Evolutionary conservation across 2,888 invertebrate species (phyloP).

Genomic region (Synanthedon andrenaeformis): DNA sequence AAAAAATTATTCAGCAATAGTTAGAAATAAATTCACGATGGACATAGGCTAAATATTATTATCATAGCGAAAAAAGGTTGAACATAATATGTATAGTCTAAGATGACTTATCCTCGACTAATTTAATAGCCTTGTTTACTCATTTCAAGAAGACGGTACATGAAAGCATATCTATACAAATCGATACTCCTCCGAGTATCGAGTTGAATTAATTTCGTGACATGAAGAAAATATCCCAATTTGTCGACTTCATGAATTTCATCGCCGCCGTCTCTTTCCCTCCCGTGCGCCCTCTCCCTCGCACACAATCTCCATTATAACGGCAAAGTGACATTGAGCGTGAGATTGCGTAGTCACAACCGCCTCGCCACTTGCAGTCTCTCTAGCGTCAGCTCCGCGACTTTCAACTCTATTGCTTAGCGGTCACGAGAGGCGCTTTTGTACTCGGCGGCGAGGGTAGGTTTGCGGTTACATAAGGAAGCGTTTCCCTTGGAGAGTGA

Average conservation of each 20-base stretch:
- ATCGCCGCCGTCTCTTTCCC: slow-evolving; percentile 25
- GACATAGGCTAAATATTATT: no score
- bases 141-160: background rate
- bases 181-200: background rate
- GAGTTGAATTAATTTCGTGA: slow-evolving; percentile 1
- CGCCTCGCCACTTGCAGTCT: slow-evolving; percentile 8
- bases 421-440: slow-evolving; percentile 4
- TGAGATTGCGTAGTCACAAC: slow-evolving; percentile 47
- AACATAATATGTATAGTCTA: no score
- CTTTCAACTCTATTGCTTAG: slow-evolving; percentile 10
- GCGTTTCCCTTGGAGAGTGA: slow-evolving; percentile 42
- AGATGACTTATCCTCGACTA: background rate
- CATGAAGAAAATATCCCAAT: slow-evolving; percentile 16
- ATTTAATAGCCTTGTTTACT: background rate
- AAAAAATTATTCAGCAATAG: no score
- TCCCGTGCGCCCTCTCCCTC: slow-evolving; percentile 20
- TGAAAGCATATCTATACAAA: background rate
- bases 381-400: slow-evolving; percentile 6
- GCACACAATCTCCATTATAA: slow-evolving; percentile 52
- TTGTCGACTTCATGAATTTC: slow-evolving; percentile 46
- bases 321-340: slow-evolving; percentile 63
- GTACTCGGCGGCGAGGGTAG: slow-evolving; percentile 6
- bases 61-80: no score
- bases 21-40: no score
- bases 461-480: slow-evolving; percentile 34